Base-by-base conservation (phyloP, 2,797 vertebrate species). In the Ctenopoma multispine region DNA sequence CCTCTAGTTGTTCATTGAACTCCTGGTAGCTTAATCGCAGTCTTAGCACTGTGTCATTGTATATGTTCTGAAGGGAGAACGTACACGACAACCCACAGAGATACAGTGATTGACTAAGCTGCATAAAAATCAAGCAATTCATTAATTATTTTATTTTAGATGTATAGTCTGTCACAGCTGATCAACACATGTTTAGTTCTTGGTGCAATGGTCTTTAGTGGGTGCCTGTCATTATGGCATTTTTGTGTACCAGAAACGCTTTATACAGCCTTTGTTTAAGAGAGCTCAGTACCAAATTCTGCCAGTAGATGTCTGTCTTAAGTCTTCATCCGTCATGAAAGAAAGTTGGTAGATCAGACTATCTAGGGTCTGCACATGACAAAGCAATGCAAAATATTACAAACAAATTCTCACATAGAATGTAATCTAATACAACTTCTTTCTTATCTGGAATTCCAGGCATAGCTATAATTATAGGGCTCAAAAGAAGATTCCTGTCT, bases 251-350 rank as follows among this genome's bases (percentile, higher is more conserved):
- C 74, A 80, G 63, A 79, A 69, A 75, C 75, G 84, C 74, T 59
- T 51, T 55, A 53, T 18, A 10, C 15, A 11, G 70, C 36, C 58
- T 80, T 83, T 88, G 72, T 82, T 67, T 69, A 41, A 62, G 34
- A 69, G 66, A 46, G 15, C 41, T 69, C 85, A 91, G 79, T 93
- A 85, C 90, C 88, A 62, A 38, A 24, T 48, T 67, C 63, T 36
- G 68, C 92, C 93, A 92, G 81, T 82, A 93, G 93, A 92, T 88
- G 93, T 89, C 93, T 70, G 79, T 88, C 83, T 90, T 88, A 71
- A 82, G 82, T 90, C 81, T 89, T 75, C 40, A 36, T 72, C 18
- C 24, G 24, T 14, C 31, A 47, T 44, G 46, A 70, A 15, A 65
- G 17, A 60, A 64, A 75, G 54, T 59, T 60, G 29, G 21, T 9